A percentile compares a stretch with the other conserved stretches of the same genome.
Evolutionary conservation across 1,140 invertebrate genomes (phyloP).

Genomic region (Asbolus verrucosus): DNA sequence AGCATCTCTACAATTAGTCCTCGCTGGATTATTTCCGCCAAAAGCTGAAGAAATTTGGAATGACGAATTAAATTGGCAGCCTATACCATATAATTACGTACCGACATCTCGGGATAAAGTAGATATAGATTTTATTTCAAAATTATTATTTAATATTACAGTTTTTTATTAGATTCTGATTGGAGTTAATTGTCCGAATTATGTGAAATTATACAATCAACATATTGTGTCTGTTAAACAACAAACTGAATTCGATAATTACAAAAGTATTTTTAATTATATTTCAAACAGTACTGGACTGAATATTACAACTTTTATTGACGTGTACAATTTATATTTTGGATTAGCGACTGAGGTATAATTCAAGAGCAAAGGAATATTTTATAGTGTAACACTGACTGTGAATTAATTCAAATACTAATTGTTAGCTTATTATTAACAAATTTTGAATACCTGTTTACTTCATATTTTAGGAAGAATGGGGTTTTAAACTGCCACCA

Average conservation of each 20-base stretch:
- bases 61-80: conserved; percentile 82
- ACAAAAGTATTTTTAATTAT: conserved; percentile 49
- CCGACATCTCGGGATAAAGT: conserved; percentile 47
- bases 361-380: too few relatives aligned
- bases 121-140: conserved; percentile 6
- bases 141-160: not conserved
- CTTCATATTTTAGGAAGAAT: conserved; percentile 66
- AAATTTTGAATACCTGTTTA: too few relatives aligned
- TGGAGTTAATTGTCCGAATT: conserved; percentile 49
- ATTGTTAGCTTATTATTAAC: too few relatives aligned
- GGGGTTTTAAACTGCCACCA: conserved; percentile 70
- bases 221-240: conserved; percentile 3
- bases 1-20: conserved; percentile 62
- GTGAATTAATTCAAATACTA: too few relatives aligned
- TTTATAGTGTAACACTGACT: too few relatives aligned
- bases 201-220: conserved; percentile 44
- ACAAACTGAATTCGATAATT: conserved; percentile 40
- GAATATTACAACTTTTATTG: conserved; percentile 50
- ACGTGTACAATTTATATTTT: conserved; percentile 55
- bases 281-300: conserved; percentile 52
- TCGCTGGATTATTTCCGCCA: conserved; percentile 87
- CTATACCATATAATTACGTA: conserved; percentile 76
- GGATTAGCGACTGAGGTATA: conserved; percentile 51
- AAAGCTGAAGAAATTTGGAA: conserved; percentile 77
- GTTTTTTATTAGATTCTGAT: conserved; percentile 45